Conservation (phyloP, 2,113 vertebrate species). For the Lepus americanus region DNA sequence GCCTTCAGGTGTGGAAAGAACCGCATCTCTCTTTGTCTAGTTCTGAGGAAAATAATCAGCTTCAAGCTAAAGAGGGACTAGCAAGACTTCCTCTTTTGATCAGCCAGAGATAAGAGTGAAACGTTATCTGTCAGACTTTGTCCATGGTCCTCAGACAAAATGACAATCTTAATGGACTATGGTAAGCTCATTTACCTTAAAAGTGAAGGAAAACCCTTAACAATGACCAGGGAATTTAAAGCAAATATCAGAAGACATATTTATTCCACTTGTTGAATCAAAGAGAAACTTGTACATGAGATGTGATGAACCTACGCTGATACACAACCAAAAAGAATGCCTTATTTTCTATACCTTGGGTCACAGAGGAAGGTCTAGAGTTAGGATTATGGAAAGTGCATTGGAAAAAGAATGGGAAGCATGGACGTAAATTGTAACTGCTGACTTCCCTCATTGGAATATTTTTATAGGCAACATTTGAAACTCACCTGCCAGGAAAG, state of each 20-base stretch:
- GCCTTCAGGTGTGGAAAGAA: constrained; percentile 83
- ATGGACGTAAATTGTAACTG: not conserved
- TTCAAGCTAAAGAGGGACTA: constrained; percentile 78
- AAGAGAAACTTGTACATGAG: constrained; percentile 3
- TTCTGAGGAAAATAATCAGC: constrained; percentile 76
- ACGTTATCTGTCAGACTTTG: constrained; percentile 79
- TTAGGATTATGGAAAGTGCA: not conserved
- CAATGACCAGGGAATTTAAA: constrained; percentile 7
- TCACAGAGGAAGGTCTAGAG: not conserved
- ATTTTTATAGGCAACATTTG: not conserved
- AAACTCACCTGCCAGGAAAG: constrained; percentile 1
- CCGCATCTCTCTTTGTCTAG: constrained; percentile 69
- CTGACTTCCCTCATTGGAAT: not conserved
- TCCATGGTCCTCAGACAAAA: constrained; percentile 64
- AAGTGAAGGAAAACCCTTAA: constrained; percentile 60
- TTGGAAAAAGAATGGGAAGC: not conserved
- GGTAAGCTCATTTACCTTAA: constrained; percentile 66
- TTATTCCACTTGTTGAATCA: constrained; percentile 31
- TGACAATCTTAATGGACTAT: constrained; percentile 76
- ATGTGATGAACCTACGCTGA: not conserved
- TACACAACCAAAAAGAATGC: not conserved
- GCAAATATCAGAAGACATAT: not conserved
- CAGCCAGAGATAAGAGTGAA: constrained; percentile 86
- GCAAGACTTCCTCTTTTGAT: constrained; percentile 87
- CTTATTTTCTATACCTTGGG: not conserved